Percentiles rank a stretch among this genome's conserved stretches.
These are phyloP conservation scores for Bursaphelenchus mucronatus DNA, from an alignment of 1,140 invertebrate species.

Conservation along the genomic window DNA sequence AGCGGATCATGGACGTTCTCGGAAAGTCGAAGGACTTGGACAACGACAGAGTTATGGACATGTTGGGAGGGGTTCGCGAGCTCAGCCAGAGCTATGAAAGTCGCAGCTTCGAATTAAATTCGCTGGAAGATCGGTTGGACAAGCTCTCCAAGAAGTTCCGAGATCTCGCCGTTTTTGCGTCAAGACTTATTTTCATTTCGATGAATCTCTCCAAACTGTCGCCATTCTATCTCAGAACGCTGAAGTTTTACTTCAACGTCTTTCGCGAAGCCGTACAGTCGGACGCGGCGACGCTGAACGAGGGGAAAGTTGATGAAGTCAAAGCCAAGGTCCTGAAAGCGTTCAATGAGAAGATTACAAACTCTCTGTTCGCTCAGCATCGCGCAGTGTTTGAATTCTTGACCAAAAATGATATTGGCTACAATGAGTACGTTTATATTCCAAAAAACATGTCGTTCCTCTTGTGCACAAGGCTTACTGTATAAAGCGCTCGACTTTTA, in stretches of 20 bases:
- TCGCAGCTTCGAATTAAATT: conserved; percentile 16
- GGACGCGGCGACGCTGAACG: conserved; percentile 30
- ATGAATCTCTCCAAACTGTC: conserved; percentile 32
- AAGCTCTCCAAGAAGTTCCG: conserved; percentile 22
- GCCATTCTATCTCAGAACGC: conserved; percentile 30
- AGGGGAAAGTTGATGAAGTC: conserved; percentile 25
- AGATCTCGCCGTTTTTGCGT: conserved; percentile 27
- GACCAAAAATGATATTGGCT: conserved; percentile 20
- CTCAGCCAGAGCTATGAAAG: conserved; percentile 9
- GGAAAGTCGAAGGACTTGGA: conserved; percentile 36
- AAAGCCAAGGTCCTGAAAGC: conserved; percentile 32
- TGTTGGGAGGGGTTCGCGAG: conserved; percentile 26
- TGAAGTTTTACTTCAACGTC: conserved; percentile 36
- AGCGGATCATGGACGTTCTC: conserved; percentile 31
- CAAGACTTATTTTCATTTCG: conserved; percentile 31
- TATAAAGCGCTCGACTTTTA: background rate
- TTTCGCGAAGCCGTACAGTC: conserved; percentile 34
- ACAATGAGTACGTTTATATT: conserved; percentile 12
- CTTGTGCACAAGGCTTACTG: background rate
- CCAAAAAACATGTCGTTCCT: conserved; percentile 2
- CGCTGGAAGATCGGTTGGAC: conserved; percentile 25
- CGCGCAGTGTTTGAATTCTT: conserved; percentile 38
- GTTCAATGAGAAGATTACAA: conserved; percentile 28
- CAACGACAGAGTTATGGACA: conserved; percentile 39
- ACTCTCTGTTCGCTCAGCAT: conserved; percentile 36